Evolutionary conservation across 2,113 vertebrate genomes (phyloP).

Genomic region (Lonchura striata): DNA sequence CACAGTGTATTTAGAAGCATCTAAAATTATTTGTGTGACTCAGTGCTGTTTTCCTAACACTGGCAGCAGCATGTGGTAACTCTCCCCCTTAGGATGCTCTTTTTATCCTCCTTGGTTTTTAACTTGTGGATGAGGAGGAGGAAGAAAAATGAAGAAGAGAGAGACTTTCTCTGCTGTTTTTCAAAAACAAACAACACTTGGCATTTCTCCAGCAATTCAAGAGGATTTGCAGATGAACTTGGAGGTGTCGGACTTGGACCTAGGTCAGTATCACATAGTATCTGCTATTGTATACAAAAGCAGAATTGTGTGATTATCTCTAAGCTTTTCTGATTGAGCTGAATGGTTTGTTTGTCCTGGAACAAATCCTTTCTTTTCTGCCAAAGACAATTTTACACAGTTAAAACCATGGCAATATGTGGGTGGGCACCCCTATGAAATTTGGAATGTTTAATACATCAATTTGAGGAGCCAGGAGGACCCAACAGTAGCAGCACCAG

Average conservation of each 20-base stretch:
- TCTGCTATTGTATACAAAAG: background rate
- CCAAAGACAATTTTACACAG: background rate
- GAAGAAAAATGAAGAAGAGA: background rate
- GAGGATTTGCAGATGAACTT: background rate
- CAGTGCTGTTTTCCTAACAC: constrained; percentile 43
- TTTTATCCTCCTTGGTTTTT: constrained; percentile 23
- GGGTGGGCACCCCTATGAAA: background rate
- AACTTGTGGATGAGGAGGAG: background rate
- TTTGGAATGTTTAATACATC: background rate
- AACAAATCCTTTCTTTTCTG: background rate
- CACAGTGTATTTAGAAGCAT: constrained; percentile 38
- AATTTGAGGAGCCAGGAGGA: background rate
- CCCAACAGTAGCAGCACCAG: background rate
- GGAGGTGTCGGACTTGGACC: background rate
- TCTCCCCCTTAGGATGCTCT: constrained; percentile 45
- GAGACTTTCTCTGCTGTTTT: background rate
- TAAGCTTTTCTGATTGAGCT: background rate
- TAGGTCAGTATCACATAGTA: fast-evolving
- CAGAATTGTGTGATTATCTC: background rate
- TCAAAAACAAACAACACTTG: background rate
- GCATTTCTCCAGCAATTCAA: background rate
- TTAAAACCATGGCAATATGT: background rate
- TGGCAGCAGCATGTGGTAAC: constrained; percentile 34
- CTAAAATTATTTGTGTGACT: constrained; percentile 61
- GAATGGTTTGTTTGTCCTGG: background rate